Evolutionary conservation across 2,888 invertebrate genomes (phyloP), one percentile per base, ranked within the genome.

Genomic region (Leptothorax acervorum): DNA sequence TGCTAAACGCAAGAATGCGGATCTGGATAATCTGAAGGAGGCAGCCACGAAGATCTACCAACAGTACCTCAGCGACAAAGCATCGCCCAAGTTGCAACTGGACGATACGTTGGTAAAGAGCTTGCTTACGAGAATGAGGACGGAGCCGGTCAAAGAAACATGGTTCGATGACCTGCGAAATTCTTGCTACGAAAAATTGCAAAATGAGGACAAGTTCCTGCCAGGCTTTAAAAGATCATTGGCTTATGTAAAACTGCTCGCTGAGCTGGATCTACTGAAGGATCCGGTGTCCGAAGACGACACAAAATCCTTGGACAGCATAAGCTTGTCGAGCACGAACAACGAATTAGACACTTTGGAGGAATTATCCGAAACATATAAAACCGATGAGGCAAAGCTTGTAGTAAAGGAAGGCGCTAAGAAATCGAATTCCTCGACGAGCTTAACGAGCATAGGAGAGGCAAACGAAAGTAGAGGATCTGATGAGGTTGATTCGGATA

Each of bases 131-230:
- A 96, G 96, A 91, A 96, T 97, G 83, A 96, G 96, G 89, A 96
- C 96, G 76, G 97, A 97, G 92, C 91, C 94, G 42, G 96, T 97
- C 6, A 96, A 95, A 42, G 97, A 97, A 83, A 95, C 96, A 3
- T 98, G 98, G 96, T 99, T 99, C 94, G 98, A 99, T 93, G 97
- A 97, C 86, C 96, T 98, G 28, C 97, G 98, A 95, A 95, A 96
- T 86, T 96, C 96, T 78, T 96, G 97, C 45, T 96, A 97, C 86
- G 97, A 97, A 91, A 97, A 95, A 92, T 85, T 95, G 39, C 95
- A 96, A 92, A 95, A 94, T 66, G 96, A 97, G 79, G 96, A 96
- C 42, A 95, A 95, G 82, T 97, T 96, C 93, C 95, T 97, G 76
- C 96, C 96, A 1, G 95, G 96, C 0, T 98, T 98, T 94, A 96